Evolutionary conservation across 2,113 vertebrate species (phyloP).

Genomic region (Oncorhynchus mykiss): DNA sequence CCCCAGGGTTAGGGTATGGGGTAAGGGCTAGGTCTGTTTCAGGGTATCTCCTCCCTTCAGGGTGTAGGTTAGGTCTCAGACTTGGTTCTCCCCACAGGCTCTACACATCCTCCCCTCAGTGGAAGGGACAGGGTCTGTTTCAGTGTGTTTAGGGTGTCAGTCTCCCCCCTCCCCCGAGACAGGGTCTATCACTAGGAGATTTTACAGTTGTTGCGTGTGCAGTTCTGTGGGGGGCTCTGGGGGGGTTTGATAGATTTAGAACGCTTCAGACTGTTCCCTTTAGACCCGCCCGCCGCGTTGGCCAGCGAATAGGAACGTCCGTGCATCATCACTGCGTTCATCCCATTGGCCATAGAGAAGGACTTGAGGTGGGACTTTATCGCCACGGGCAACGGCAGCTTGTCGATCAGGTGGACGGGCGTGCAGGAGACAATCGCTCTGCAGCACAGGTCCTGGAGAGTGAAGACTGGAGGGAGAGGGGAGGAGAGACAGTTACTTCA

Average conservation of each 20-base stretch:
- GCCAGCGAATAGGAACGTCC: slow-evolving; percentile 96
- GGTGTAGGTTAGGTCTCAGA: background rate
- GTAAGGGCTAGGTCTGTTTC: no score
- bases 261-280: slow-evolving; percentile 94
- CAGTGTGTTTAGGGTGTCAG: background rate
- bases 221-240: slow-evolving; percentile 98
- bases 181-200: slow-evolving; percentile 85
- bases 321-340: slow-evolving; percentile 99
- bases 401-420: slow-evolving; percentile 96
- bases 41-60: background rate
- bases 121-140: background rate
- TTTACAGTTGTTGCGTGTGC: slow-evolving; percentile 97
- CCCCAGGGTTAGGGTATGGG: no score
- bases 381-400: slow-evolving; percentile 93
- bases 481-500: background rate
- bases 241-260: slow-evolving; percentile 93
- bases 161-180: background rate
- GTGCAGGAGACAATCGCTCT: slow-evolving; percentile 97
- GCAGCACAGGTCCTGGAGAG: slow-evolving; percentile 96
- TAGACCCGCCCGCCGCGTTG: slow-evolving; percentile 82
- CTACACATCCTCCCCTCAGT: background rate
- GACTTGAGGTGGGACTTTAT: slow-evolving; percentile 99
- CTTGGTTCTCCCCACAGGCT: no score
- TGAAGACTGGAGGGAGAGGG: slow-evolving; percentile 82
- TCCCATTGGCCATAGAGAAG: slow-evolving; percentile 99